Evolutionary conservation across 2,888 invertebrate genomes (phyloP).

Genomic region (Cheilosia scutellata): DNA sequence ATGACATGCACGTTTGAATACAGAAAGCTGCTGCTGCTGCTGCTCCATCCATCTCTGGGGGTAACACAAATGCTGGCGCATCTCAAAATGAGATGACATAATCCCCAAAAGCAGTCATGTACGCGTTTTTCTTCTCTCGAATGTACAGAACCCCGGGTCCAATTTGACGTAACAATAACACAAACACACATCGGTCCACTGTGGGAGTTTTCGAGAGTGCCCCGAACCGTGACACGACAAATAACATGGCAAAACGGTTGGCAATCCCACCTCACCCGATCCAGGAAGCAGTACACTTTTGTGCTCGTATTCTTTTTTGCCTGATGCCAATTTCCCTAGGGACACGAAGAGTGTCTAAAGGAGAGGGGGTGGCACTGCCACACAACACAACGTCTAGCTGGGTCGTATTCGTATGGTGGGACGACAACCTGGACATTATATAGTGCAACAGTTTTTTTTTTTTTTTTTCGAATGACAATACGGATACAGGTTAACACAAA

Average conservation of each 20-base stretch:
- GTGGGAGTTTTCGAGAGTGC: constrained; percentile 6
- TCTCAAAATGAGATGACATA: constrained; percentile 56
- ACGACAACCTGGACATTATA: constrained; percentile 7
- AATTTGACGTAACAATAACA: constrained; percentile 5
- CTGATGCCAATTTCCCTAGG: constrained; percentile 1
- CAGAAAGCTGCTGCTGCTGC: background rate
- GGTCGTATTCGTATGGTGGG: too few species aligned
- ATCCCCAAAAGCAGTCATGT: constrained; percentile 57
- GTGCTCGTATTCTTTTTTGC: background rate
- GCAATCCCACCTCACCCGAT: constrained; percentile 27
- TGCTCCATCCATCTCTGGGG: background rate
- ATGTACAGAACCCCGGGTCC: constrained; percentile 7
- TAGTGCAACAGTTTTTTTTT: constrained; percentile 32
- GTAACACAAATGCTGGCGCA: constrained; percentile 10
- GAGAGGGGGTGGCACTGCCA: background rate
- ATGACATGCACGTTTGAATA: constrained; percentile 3
- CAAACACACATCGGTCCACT: background rate
- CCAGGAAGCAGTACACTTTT: constrained; percentile 22
- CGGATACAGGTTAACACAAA: constrained; percentile 49
- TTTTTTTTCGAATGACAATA: constrained; percentile 12
- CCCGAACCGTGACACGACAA: constrained; percentile 8
- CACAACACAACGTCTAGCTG: too few species aligned
- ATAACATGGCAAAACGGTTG: constrained; percentile 18
- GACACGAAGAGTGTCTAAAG: background rate
- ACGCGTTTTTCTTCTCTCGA: constrained; percentile 18